These are phyloP conservation scores for Peromyscus californicus DNA, from an alignment of 2,113 vertebrate genomes.

Conservation along the genomic window DNA sequence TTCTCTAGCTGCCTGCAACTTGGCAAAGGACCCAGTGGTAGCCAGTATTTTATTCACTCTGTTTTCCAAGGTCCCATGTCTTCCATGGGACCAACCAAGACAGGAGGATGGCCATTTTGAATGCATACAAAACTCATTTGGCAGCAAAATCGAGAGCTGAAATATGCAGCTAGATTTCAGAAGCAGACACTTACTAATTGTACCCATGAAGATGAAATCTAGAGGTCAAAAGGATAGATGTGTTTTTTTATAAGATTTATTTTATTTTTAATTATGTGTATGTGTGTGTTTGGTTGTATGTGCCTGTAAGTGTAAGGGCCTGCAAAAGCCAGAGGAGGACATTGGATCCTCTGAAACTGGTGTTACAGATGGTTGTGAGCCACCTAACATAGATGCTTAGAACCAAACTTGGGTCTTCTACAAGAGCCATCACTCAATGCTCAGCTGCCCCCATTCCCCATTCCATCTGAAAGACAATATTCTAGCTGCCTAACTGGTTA, in stretches of 20 bases:
- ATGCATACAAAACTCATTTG: not conserved
- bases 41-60: not conserved
- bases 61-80: not conserved
- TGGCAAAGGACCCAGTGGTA: not conserved
- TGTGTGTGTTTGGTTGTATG: not conserved
- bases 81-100: not conserved
- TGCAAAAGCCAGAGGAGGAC: not conserved
- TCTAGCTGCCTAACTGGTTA: not conserved
- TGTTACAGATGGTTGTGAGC: not conserved
- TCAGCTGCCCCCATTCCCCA: not conserved
- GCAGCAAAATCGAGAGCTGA: not conserved
- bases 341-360: not conserved
- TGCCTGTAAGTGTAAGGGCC: not conserved
- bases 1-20: not conserved
- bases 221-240: not conserved
- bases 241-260: not conserved
- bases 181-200: conserved; percentile 43
- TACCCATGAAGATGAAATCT: conserved; percentile 14
- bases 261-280: not conserved
- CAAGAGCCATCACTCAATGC: not conserved
- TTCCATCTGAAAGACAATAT: not conserved
- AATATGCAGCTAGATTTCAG: not conserved
- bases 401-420: not conserved
- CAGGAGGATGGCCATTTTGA: accelerated
- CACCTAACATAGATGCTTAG: not conserved